Evolutionary conservation across 2,888 invertebrate genomes (phyloP), one percentile per base, ranked within the genome.

Genomic region (Stenurella melanura): DNA sequence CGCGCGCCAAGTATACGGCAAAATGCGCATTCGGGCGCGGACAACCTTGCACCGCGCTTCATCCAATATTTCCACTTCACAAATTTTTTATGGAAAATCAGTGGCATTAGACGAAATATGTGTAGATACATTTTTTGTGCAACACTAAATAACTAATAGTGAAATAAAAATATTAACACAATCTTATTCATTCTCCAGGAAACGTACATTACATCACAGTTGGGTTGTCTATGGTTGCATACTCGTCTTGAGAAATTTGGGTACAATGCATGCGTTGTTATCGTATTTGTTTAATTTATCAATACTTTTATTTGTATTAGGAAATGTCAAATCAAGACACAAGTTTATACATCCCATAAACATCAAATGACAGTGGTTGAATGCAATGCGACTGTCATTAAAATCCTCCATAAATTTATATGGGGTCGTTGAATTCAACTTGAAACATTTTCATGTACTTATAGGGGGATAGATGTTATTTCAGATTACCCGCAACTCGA

Each of bases 301-400:
- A 19, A 66, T 19, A 26, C 69, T 42, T 17, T 17, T 67, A 69
- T 69, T 70, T 70, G 18, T 57, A 56, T 60, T 26, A 58, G 68
- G 57, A 54, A 68, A 68, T 68, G 26, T 68, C 69, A 38, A 34
- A 63, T 30, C 63, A 63, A 63, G 69, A 34, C 57, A 12, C 57
- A 58, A 58, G 57, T 70, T 70, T 70, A n/a, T 70, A 70, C 21
- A 38, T 19, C 38, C 50, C 60, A 70, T 60, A 60, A 70, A 58
- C 60, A 42, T 26, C 21, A n/a, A 30, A 42, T 60, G 70, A 70
- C 60, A 70, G 58, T 26, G 38, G 70, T 60, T 70, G 38, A 70
- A 42, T 69, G 68, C 38, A 60, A 57, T 70, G 18, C 21, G 70
- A 70, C 60, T 70, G 26, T 60, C 60, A 60, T 60, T 70, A 60